phyloP scores from a whole-genome alignment of 2,888 invertebrate species.

The Phlogophora meticulosa region DNA sequence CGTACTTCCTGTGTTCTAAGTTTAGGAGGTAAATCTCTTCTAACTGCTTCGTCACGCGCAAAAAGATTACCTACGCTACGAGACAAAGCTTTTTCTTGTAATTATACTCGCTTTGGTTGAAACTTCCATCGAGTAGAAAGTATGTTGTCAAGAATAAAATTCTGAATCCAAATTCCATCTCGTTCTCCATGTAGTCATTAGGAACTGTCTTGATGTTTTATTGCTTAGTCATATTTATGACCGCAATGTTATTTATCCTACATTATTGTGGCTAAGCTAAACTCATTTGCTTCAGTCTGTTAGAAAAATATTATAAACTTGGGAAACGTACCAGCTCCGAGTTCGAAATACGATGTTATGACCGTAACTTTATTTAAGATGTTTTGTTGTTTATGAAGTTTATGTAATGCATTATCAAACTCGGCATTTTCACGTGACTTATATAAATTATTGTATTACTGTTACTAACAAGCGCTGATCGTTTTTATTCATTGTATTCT shows the following conservation, averaged over 20 bases:
- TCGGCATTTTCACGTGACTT: background rate
- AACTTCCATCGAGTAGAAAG: background rate
- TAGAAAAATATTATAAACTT: slow-evolving; percentile 22
- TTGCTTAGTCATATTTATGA: slow-evolving; percentile 30
- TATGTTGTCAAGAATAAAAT: slow-evolving; percentile 9
- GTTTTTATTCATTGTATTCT: background rate
- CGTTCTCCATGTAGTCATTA: slow-evolving; percentile 8
- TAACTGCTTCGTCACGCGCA: slow-evolving; percentile 9
- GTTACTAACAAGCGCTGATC: slow-evolving; percentile 1
- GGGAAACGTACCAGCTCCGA: background rate
- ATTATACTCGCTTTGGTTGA: background rate
- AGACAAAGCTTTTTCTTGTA: slow-evolving; percentile 7
- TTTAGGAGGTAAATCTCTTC: slow-evolving; percentile 26
- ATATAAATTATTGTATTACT: too few relatives aligned
- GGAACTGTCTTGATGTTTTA: slow-evolving; percentile 4
- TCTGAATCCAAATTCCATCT: slow-evolving; percentile 2
- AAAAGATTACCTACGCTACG: slow-evolving; percentile 12
- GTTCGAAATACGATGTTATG: slow-evolving; percentile 28
- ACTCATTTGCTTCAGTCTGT: slow-evolving; percentile 20
- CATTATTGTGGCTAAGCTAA: background rate
- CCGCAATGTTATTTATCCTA: slow-evolving; percentile 14
- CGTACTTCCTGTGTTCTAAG: slow-evolving; percentile 31
- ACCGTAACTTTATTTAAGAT: slow-evolving; percentile 31
- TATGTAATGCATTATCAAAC: slow-evolving; percentile 8
- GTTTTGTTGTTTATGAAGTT: slow-evolving; percentile 35